A percentile compares a stretch with the other conserved stretches of the same genome.
phyloP scores from a whole-genome alignment of 2,113 vertebrate species.

The Todiramphus chloris region DNA sequence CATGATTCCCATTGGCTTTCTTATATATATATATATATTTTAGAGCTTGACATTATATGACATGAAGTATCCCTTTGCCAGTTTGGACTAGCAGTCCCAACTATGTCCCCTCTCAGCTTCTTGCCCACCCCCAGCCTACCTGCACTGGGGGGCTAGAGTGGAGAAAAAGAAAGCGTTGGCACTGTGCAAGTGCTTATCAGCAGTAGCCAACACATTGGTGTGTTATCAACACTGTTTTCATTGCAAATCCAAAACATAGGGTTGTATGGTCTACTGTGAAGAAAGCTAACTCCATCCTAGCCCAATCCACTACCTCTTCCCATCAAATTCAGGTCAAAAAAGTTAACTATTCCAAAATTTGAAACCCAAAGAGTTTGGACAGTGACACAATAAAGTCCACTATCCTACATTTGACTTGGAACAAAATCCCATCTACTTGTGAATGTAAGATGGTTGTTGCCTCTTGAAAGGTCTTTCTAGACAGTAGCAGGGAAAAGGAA shows the following conservation, averaged over 20 bases:
- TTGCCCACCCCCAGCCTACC: not conserved
- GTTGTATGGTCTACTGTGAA: accelerated
- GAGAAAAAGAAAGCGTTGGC: not conserved
- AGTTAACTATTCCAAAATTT: not conserved
- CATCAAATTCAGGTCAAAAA: not conserved
- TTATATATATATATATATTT: not conserved
- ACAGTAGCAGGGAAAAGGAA: not conserved
- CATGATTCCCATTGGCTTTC: too few species aligned
- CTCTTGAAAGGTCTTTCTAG: not conserved
- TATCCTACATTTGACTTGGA: not conserved
- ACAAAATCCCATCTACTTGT: not conserved
- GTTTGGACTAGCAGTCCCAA: not conserved
- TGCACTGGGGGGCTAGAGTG: accelerated
- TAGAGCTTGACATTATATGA: not conserved
- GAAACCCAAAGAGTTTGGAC: not conserved
- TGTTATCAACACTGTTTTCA: not conserved
- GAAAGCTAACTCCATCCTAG: not conserved
- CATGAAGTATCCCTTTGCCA: not conserved
- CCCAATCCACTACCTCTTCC: not conserved
- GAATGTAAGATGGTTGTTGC: not conserved
- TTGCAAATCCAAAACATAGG: not conserved
- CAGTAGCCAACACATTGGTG: not conserved
- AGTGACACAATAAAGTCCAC: not conserved
- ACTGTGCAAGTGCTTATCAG: not conserved
- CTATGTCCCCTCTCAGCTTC: not conserved